A percentile compares a stretch with the other conserved stretches of the same genome.
These are phyloP conservation scores for Clarias magur DNA, from an alignment of 2,113 vertebrate genomes.

Conservation along the genomic window DNA sequence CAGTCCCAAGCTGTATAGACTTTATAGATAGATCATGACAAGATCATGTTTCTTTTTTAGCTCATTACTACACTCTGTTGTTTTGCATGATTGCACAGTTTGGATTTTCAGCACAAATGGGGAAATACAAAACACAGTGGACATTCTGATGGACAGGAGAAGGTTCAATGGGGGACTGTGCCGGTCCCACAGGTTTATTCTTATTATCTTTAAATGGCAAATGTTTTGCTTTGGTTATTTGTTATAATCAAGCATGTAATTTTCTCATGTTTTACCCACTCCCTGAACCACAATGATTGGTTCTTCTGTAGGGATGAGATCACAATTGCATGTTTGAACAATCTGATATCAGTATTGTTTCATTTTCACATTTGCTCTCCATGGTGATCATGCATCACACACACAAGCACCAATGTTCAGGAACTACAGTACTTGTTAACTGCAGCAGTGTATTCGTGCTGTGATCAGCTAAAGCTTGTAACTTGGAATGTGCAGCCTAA, in stretches of 20 bases:
- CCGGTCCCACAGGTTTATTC: neutral
- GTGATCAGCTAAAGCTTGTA: neutral
- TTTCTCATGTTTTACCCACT: neutral
- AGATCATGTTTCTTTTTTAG: neutral
- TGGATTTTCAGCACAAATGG: constrained; percentile 18
- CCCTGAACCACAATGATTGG: neutral
- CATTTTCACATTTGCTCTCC: neutral
- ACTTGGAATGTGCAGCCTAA: neutral
- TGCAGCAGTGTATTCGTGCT: neutral
- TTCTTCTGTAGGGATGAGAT: neutral
- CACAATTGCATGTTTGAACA: constrained; percentile 11
- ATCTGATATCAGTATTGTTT: constrained; percentile 7
- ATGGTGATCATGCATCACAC: neutral
- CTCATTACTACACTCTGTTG: constrained; percentile 12
- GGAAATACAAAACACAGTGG: neutral
- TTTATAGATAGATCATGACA: constrained; percentile 18
- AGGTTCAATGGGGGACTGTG: too few relatives aligned
- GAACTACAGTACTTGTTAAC: neutral
- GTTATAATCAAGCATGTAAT: neutral
- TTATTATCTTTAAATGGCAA: constrained; percentile 54
- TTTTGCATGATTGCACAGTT: constrained; percentile 41
- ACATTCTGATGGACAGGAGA: neutral
- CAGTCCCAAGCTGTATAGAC: constrained; percentile 16
- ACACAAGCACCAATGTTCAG: constrained; percentile 14
- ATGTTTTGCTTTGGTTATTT: constrained; percentile 16